Evolutionary conservation across 1,140 invertebrate species (phyloP), one percentile per base, ranked within the genome.

Genomic region (Pachypeltis micranthus): DNA sequence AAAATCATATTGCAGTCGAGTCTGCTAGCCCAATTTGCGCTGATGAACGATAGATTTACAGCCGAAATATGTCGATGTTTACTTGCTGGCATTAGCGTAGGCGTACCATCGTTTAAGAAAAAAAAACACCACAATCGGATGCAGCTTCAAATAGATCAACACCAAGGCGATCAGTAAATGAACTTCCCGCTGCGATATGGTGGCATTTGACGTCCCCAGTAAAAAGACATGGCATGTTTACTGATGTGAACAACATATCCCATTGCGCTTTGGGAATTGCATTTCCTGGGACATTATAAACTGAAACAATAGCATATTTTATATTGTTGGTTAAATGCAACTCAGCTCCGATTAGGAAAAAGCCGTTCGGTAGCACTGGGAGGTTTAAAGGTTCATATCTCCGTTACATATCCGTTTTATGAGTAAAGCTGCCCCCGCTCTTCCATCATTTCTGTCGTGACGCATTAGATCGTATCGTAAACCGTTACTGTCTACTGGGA

Each of bases 401-500:
- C n/a, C 29, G 39, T 34, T 29, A 31, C 39, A n/a, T n/a, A n/a
- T 39, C 12, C 39, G 21, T 61, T 61, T 61, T 61, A 61, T 61
- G 21, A 61, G 39, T 2, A 61, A 12, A n/a, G 59, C 59, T 34
- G 39, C 26, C 3, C 59, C 59, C 2, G 59, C 12, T 34, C 39
- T 61, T 23, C 59, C 59, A 61, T 61, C 59, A 10, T 14, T 21
- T 34, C 59, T 61, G 39, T 61, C 59, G 12, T 61, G 21, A 23
- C 57, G 26, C 29, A 59, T 25, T 28, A 61, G 23, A 39, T 61
- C 39, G 24, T 61, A 61, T 16, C 59, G 28, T 39, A 24, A 61
- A 61, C 23, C 39, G 29, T 12, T 44, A 44, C 29, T 44, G 23
- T 61, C 39, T 61, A 2, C 59, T 24, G 2, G 59, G 59, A 24